Conservation (phyloP, 2,888 invertebrate species). For the Nephrotoma flavescens region DNA sequence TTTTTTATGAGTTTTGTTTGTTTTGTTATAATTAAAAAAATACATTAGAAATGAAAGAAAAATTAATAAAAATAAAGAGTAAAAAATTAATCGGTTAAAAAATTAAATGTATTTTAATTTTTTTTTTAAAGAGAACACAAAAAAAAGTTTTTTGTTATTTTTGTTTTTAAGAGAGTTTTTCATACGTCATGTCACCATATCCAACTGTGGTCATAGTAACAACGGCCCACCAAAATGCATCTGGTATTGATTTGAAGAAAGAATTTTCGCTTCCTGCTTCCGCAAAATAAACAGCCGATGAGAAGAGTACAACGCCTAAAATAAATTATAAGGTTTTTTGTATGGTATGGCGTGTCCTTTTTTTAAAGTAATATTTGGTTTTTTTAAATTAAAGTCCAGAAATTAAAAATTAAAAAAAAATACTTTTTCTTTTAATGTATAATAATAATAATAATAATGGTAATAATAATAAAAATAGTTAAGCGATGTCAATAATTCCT, state of each 20-base stretch:
- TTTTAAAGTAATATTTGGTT: neutral
- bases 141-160: conserved; percentile 18
- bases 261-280: conserved; percentile 99
- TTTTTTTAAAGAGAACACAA: conserved; percentile 12
- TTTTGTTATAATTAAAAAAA: conserved; percentile 2
- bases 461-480: neutral
- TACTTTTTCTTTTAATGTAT: neutral
- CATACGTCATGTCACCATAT: conserved; percentile 97
- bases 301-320: conserved; percentile 99
- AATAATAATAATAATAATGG: neutral
- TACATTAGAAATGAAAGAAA: neutral
- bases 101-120: neutral
- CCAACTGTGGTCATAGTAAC: conserved; percentile 99
- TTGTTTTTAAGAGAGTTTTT: conserved; percentile 8
- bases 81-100: neutral
- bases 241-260: conserved; percentile 99
- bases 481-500: neutral
- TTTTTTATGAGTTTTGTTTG: neutral
- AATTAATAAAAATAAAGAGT: neutral
- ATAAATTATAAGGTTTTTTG: conserved; percentile 34
- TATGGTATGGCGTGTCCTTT: conserved; percentile 11
- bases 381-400: neutral
- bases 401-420: conserved; percentile 1
- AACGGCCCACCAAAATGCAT: conserved; percentile 99
- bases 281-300: conserved; percentile 99